Evolutionary conservation across 1,140 invertebrate species (phyloP), one percentile per base, ranked within the genome.

Genomic region (Leptinotarsa texana): DNA sequence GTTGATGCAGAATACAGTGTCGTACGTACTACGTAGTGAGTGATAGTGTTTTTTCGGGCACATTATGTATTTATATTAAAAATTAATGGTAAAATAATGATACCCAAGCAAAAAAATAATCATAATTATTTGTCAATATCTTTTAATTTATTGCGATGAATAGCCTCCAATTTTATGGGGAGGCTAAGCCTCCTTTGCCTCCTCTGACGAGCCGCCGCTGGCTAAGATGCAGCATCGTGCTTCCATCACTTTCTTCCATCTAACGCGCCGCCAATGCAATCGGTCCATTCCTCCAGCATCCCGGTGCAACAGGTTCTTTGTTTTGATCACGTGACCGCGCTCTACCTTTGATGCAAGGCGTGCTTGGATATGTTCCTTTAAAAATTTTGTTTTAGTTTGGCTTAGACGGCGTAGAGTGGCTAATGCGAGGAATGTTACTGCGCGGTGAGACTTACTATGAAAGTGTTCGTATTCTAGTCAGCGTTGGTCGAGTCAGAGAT

Each of bases 231-330:
- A 42, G 33, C 11, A 42, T 42, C 33, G 8, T 42, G 33, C 8
- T 42, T 2, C 33, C 33, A 66, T 24, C 63, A n/a, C 63, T 22
- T 66, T 66, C 15, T 21, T 24, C 24, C 21, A 27, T 24, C 27
- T 15, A 17, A 22, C 63, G 63, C 18, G 27, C 63, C 18, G 22
- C 63, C 63, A n/a, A 66, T 66, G 63, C 13, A 21, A 66, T 5
- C 17, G 68, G 68, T 49, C 68, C 48, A 69, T 69, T 69, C 68
- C 48, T 69, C 68, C 33, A 69, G 48, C 48, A 69, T 42, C 48
- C 17, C 18, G 69, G 22, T 27, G 69, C 69, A 71, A 71, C 69
- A 71, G 69, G 69, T 71, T 71, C 69, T 71, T 71, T 71, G 69
- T 71, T 71, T 22, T 71, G 49, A 49, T 71, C 69, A 71, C 69